These are phyloP conservation scores for Euzophera pinguis DNA, from an alignment of 2,888 invertebrate genomes.

Conservation along the genomic window DNA sequence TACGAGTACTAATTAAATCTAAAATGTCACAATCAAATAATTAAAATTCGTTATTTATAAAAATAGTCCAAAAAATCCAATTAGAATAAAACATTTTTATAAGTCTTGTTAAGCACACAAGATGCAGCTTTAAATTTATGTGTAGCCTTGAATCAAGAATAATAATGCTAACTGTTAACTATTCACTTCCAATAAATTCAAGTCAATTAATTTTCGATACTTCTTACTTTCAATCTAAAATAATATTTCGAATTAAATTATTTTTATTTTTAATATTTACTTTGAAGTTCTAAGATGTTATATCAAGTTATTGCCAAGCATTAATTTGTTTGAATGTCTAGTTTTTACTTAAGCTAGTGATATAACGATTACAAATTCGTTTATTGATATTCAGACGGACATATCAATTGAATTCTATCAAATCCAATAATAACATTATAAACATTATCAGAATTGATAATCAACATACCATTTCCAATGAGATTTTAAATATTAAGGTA, in stretches of 20 bases:
- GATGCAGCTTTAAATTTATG: no score
- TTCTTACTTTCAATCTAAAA: background rate
- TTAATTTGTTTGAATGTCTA: slow-evolving; percentile 56
- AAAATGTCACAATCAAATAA: slow-evolving; percentile 25
- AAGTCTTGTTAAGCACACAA: no score
- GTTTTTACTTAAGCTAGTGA: slow-evolving; percentile 60
- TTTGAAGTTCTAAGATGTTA: slow-evolving; percentile 36
- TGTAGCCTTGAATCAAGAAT: no score
- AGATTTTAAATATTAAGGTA: slow-evolving; percentile 33
- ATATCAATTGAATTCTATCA: slow-evolving; percentile 68
- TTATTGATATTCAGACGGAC: slow-evolving; percentile 72
- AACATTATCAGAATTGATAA: slow-evolving; percentile 54
- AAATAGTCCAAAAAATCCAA: background rate
- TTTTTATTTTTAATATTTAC: slow-evolving; percentile 30
- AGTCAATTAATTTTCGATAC: background rate
- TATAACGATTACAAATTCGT: slow-evolving; percentile 74
- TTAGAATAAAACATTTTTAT: no score
- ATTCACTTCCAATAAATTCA: no score
- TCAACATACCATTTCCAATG: slow-evolving; percentile 34
- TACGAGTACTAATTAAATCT: slow-evolving; percentile 42
- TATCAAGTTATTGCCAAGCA: slow-evolving; percentile 74
- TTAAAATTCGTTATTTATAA: background rate
- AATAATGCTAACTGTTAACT: no score
- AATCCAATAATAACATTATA: slow-evolving; percentile 65
- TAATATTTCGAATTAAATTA: background rate